phyloP scores from a whole-genome alignment of 1,140 invertebrate species.

The Pemphigus obesinymphae region DNA sequence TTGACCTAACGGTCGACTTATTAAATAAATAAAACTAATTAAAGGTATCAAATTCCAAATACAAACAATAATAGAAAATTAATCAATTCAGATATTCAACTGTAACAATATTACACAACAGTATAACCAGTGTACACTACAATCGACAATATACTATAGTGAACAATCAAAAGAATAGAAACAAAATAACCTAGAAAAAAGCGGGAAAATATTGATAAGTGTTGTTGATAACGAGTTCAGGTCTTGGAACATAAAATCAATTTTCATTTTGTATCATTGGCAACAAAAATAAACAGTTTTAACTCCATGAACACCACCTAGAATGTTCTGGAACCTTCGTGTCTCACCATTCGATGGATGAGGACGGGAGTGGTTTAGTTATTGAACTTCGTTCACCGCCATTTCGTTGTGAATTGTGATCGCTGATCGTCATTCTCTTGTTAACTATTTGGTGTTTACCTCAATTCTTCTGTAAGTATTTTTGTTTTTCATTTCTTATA shows the following conservation, averaged over 20 bases:
- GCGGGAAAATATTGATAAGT: slow-evolving; percentile 21
- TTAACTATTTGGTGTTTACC: not conserved
- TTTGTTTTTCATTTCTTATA: not conserved
- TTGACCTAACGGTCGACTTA: too few species aligned
- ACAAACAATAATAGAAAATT: not conserved
- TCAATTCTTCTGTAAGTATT: not conserved
- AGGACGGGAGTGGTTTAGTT: not conserved
- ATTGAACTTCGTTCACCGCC: too few species aligned
- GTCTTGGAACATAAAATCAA: not conserved
- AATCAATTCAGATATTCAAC: not conserved
- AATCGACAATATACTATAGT: not conserved
- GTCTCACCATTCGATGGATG: not conserved
- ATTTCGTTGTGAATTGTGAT: too few species aligned
- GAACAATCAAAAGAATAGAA: not conserved
- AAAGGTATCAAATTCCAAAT: slow-evolving; percentile 24
- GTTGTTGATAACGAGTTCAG: not conserved
- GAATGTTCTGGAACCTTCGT: not conserved
- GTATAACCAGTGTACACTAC: not conserved
- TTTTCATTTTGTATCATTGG: not conserved
- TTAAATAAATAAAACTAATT: not conserved
- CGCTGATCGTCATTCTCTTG: too few species aligned
- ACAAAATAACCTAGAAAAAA: slow-evolving; percentile 12
- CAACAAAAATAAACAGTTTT: not conserved
- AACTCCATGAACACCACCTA: not conserved
- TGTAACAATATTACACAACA: not conserved